Percentiles rank a stretch among this genome's conserved stretches.
phyloP scores from a whole-genome alignment of 2,797 vertebrate species.

The Chaunax sp. region DNA sequence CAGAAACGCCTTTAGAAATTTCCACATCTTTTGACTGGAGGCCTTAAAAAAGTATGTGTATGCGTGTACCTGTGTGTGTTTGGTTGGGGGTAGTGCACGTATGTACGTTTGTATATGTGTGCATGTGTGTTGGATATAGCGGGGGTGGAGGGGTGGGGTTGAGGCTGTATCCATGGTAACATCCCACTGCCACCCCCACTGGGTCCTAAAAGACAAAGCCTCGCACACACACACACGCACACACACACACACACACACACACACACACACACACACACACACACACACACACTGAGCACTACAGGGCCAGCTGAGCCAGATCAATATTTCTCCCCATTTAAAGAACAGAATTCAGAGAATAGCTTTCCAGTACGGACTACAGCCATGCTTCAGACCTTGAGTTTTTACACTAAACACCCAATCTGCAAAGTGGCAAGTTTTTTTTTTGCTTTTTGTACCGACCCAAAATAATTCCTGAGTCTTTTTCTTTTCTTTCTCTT shows the following conservation, averaged over 20 bases:
- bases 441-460: slow-evolving; percentile 50
- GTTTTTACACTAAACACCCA: slow-evolving; percentile 76
- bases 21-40: slow-evolving; percentile 57
- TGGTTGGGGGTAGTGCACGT: slow-evolving; percentile 23
- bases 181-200: slow-evolving; percentile 73
- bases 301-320: slow-evolving; percentile 95
- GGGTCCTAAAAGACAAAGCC: slow-evolving; percentile 81
- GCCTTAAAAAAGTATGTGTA: slow-evolving; percentile 26
- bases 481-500: slow-evolving; percentile 50
- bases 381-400: slow-evolving; percentile 81
- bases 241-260: slow-evolving; percentile 49
- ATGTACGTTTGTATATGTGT: slow-evolving; percentile 24
- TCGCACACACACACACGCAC: slow-evolving; percentile 47
- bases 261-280: slow-evolving; percentile 59
- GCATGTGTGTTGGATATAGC: slow-evolving; percentile 16
- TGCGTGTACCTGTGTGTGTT: slow-evolving; percentile 12
- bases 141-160: slow-evolving; percentile 43
- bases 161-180: slow-evolving; percentile 81
- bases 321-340: slow-evolving; percentile 99
- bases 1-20: slow-evolving; percentile 54
- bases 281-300: slow-evolving; percentile 74
- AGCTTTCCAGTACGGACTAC: slow-evolving; percentile 92
- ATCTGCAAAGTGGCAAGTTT: slow-evolving; percentile 70
- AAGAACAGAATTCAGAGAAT: slow-evolving; percentile 99
- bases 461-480: slow-evolving; percentile 69